These are phyloP conservation scores for Drosophila triauraria DNA, from an alignment of 1,140 invertebrate species.

Conservation along the genomic window DNA sequence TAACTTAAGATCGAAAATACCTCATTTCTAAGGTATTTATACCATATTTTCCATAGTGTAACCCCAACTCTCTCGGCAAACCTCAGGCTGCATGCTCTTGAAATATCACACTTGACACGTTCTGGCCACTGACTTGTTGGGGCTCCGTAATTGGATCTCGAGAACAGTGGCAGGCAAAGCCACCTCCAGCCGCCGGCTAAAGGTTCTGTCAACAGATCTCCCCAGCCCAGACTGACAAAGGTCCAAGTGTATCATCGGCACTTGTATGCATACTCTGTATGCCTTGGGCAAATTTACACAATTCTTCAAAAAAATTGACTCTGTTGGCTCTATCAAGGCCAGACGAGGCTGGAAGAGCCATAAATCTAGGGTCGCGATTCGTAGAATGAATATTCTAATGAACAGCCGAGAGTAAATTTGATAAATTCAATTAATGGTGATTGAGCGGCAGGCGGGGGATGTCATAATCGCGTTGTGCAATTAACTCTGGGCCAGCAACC, in stretches of 20 bases:
- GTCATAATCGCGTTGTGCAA: slow-evolving; percentile 54
- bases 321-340: slow-evolving; percentile 27
- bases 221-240: slow-evolving; percentile 24
- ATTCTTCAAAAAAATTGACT: slow-evolving; percentile 36
- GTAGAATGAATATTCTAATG: slow-evolving; percentile 33
- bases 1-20: not conserved
- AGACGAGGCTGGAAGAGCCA: slow-evolving; percentile 23
- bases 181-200: slow-evolving; percentile 27
- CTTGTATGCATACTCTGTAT: slow-evolving; percentile 19
- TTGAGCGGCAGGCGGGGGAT: not conserved
- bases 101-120: slow-evolving; percentile 42
- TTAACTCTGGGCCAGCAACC: slow-evolving; percentile 38
- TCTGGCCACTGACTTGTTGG: slow-evolving; percentile 39
- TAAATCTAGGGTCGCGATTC: slow-evolving; percentile 41
- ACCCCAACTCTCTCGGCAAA: not conserved
- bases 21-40: not conserved
- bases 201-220: slow-evolving; percentile 37
- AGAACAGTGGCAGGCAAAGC: slow-evolving; percentile 27
- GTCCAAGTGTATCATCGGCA: slow-evolving; percentile 35
- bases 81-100: slow-evolving; percentile 14
- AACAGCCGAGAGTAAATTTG: slow-evolving; percentile 37
- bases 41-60: not conserved
- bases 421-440: slow-evolving; percentile 44
- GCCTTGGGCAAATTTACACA: slow-evolving; percentile 63
- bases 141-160: slow-evolving; percentile 28